These are phyloP conservation scores for Pardosa pseudoannulata DNA, from an alignment of 2,888 invertebrate species.

Conservation along the genomic window DNA sequence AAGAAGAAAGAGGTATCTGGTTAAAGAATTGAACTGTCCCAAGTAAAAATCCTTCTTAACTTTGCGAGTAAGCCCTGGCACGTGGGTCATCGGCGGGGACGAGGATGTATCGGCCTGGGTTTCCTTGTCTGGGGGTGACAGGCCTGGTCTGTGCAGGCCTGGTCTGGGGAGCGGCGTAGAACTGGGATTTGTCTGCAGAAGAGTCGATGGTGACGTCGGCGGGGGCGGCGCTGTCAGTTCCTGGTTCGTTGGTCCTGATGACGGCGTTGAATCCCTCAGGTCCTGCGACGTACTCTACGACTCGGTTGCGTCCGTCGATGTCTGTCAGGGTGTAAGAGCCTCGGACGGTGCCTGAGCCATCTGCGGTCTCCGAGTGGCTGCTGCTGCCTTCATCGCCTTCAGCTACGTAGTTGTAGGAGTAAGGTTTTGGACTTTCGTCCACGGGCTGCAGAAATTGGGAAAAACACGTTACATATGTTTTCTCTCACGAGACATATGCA, in stretches of 20 bases:
- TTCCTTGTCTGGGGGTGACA: neutral
- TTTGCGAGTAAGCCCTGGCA: neutral
- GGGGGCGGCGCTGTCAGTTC: conserved; percentile 42
- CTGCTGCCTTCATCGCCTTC: conserved; percentile 55
- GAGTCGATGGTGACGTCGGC: conserved; percentile 52
- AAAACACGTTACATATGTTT: too few species aligned
- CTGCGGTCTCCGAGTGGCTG: conserved; percentile 48
- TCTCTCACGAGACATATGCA: too few species aligned
- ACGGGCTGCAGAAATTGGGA: neutral
- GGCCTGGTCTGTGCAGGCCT: neutral
- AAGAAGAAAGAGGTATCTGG: too few species aligned
- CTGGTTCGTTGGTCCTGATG: conserved; percentile 52
- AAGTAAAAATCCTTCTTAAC: neutral
- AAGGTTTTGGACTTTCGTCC: conserved; percentile 57
- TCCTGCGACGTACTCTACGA: conserved; percentile 74
- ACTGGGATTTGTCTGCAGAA: neutral
- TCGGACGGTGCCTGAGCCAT: conserved; percentile 42
- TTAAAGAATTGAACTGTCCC: too few species aligned
- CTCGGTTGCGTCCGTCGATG: conserved; percentile 39
- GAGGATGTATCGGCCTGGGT: neutral
- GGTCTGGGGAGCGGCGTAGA: conserved; percentile 8
- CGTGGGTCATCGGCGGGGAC: neutral
- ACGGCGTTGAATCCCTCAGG: conserved; percentile 43
- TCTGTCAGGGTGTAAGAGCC: conserved; percentile 59
- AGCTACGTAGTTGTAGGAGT: conserved; percentile 66